These are phyloP conservation scores for Bombyx mori DNA, from an alignment of 1,140 invertebrate species.

Conservation along the genomic window ASM3026992v2 NC_085116.1:9168001-9168500, in stretches of 20 bases:
- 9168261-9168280: constrained; percentile 88
- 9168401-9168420: too few species aligned
- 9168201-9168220: background rate
- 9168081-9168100: constrained; percentile 89
- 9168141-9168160: background rate
- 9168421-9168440: too few species aligned
- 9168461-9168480: background rate
- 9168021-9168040: constrained; percentile 93
- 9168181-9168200: background rate
- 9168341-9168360: constrained; percentile 89
- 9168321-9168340: constrained; percentile 89
- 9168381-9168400: constrained; percentile 19
- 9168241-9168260: constrained; percentile 88
- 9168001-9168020: constrained; percentile 80
- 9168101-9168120: constrained; percentile 91
- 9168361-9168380: constrained; percentile 61
- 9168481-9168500: constrained; percentile 40
- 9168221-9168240: constrained; percentile 46
- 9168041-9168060: constrained; percentile 84
- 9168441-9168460: too few species aligned
- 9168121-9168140: constrained; percentile 75
- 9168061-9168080: constrained; percentile 77
- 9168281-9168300: constrained; percentile 85
- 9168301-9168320: constrained; percentile 88
- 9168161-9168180: background rate